phyloP scores from a whole-genome alignment of 1,140 invertebrate species.

The Nephila pilipes region DNA sequence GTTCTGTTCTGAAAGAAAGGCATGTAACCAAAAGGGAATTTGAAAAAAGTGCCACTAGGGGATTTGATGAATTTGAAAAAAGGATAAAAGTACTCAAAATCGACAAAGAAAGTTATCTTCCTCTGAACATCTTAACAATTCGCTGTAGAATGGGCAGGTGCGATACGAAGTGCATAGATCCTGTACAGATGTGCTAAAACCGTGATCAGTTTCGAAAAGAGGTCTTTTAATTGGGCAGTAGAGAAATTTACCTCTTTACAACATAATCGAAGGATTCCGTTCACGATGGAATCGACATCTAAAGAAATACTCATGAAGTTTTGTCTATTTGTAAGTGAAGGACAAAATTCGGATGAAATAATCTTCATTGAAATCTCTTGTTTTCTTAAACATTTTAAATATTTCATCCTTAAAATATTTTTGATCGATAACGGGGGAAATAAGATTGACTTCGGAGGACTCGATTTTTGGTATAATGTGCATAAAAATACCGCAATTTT shows the following conservation, averaged over 20 bases:
- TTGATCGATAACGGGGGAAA: background rate
- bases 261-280: too few species aligned
- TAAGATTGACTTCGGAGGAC: background rate
- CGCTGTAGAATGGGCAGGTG: background rate
- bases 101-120: background rate
- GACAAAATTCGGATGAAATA: too few species aligned
- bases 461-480: background rate
- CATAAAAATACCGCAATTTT: background rate
- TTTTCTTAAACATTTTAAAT: too few species aligned
- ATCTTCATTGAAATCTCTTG: too few species aligned
- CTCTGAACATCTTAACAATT: background rate
- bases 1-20: too few species aligned
- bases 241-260: too few species aligned
- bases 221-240: background rate
- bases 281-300: background rate
- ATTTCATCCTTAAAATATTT: too few species aligned
- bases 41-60: background rate
- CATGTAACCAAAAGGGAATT: background rate
- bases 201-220: background rate
- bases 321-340: background rate
- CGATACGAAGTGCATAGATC: background rate
- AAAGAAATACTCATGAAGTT: background rate
- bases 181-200: background rate
- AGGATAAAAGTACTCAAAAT: background rate
- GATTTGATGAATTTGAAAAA: too few species aligned